A percentile compares a stretch with the other conserved stretches of the same genome.
These are phyloP conservation scores for Elaphurus davidianus DNA, from an alignment of 2,113 vertebrate genomes.

Conservation along the genomic window DNA sequence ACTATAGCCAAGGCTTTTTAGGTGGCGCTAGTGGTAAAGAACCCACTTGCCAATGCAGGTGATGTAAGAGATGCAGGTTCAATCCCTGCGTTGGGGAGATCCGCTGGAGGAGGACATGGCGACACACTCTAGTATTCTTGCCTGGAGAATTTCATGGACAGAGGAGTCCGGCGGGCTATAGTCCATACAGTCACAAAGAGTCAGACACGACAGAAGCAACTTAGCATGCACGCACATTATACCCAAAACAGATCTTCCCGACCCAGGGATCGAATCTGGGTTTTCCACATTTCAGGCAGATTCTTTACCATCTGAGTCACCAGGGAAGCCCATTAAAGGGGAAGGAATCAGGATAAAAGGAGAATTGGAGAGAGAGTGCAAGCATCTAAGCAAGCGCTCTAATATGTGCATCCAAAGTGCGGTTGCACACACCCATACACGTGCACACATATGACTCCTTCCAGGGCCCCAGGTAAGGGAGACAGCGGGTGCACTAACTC, in stretches of 20 bases:
- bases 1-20: neutral
- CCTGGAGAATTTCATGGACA: neutral
- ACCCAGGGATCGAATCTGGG: neutral
- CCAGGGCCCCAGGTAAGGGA: neutral
- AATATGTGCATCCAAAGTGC: neutral
- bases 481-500: neutral
- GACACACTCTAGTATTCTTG: neutral
- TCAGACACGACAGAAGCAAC: neutral
- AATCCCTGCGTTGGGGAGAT: neutral
- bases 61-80: neutral
- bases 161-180: neutral
- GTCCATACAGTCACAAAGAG: neutral
- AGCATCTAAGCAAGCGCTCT: neutral
- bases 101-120: neutral
- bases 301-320: neutral
- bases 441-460: accelerated
- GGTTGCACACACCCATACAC: accelerated
- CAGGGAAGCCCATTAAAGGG: neutral
- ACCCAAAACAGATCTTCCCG: neutral
- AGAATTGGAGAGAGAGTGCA: neutral
- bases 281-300: neutral
- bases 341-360: neutral
- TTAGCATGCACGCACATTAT: neutral
- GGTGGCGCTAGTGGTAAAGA: neutral
- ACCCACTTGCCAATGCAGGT: neutral